phyloP scores from a whole-genome alignment of 2,888 invertebrate genomes.

The Hemaris fuciformis region DNA sequence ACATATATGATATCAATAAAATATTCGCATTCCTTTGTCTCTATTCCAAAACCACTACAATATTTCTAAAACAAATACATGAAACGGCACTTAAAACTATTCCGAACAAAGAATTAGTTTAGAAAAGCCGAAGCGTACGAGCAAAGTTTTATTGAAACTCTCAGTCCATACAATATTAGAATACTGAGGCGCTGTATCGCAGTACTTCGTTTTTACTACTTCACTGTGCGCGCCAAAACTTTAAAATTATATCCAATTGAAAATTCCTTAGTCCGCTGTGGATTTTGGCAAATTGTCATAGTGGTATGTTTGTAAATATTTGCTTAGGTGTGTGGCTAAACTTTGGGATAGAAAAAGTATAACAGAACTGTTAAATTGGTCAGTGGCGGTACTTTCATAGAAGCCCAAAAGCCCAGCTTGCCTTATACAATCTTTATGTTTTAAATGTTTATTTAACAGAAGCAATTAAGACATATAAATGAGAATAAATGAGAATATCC shows the following conservation, averaged over 20 bases:
- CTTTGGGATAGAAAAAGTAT: too few relatives aligned
- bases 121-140: background rate
- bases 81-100: background rate
- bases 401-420: too few relatives aligned
- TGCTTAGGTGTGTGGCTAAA: too few relatives aligned
- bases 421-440: too few relatives aligned
- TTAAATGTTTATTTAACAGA: too few relatives aligned
- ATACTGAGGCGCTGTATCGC: slow-evolving; percentile 27
- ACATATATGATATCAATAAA: background rate
- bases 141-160: slow-evolving; percentile 24
- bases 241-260: slow-evolving; percentile 33
- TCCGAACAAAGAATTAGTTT: slow-evolving; percentile 3
- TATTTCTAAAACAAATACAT: background rate
- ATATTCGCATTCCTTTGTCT: background rate
- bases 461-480: too few relatives aligned
- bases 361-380: too few relatives aligned
- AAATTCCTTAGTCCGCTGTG: slow-evolving; percentile 17
- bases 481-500: too few relatives aligned
- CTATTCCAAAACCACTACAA: background rate
- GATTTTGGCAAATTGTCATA: background rate
- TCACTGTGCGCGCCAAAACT: slow-evolving; percentile 20
- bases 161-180: slow-evolving; percentile 28
- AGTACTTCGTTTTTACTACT: slow-evolving; percentile 40
- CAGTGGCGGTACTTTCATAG: too few relatives aligned
- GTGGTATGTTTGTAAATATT: too few relatives aligned